Conservation (phyloP, 2,797 vertebrate species). For the Furcifer pardalis region DNA sequence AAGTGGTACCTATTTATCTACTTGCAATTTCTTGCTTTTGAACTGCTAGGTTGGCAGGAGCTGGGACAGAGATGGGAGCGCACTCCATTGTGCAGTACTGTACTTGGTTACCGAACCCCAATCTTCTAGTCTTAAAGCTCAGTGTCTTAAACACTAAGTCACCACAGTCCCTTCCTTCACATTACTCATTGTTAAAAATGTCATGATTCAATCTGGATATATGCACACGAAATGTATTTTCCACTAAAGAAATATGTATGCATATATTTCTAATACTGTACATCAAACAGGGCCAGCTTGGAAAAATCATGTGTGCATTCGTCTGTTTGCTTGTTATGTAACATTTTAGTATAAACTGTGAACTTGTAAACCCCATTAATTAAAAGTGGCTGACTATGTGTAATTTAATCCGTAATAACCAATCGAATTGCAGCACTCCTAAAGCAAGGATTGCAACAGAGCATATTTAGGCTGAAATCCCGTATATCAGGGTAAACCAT, state of each 20-base stretch:
- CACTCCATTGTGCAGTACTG: too few relatives aligned
- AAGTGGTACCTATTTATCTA: too few relatives aligned
- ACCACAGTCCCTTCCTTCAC: too few relatives aligned
- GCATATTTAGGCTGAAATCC: not conserved
- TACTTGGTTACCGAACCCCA: too few relatives aligned
- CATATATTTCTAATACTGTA: not conserved
- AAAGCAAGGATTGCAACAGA: not conserved
- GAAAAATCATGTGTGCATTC: not conserved
- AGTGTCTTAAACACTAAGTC: too few relatives aligned
- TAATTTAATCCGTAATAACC: not conserved
- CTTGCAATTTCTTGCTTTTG: too few relatives aligned
- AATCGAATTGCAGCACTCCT: not conserved
- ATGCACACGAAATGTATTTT: not conserved
- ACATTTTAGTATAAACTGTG: not conserved
- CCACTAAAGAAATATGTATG: not conserved
- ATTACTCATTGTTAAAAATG: too few relatives aligned
- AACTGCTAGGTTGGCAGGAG: too few relatives aligned
- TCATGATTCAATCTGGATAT: not conserved
- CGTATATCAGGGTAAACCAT: too few relatives aligned
- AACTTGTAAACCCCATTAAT: not conserved
- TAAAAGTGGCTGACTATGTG: not conserved
- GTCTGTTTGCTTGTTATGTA: not conserved
- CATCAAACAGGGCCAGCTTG: not conserved
- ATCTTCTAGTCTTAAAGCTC: too few relatives aligned
- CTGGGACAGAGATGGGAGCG: too few relatives aligned